phyloP scores from a whole-genome alignment of 2,888 invertebrate genomes.

The Eupithecia subfuscata region DNA sequence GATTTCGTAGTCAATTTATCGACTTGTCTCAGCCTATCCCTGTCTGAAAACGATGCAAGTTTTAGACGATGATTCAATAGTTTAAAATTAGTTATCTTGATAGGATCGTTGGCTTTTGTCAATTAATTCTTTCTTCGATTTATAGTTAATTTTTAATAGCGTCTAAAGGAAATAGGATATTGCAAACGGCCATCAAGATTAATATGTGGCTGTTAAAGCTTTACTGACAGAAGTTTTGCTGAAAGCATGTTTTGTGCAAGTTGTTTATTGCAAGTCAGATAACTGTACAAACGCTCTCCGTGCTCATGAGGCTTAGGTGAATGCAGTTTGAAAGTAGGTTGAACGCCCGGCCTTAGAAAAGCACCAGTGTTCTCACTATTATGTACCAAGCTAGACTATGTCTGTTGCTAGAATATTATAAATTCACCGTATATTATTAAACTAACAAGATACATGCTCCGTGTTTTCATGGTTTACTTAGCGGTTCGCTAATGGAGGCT shows the following conservation, averaged over 20 bases:
- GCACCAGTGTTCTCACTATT: conserved; percentile 48
- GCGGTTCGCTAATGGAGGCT: conserved; percentile 53
- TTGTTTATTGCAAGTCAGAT: conserved; percentile 39
- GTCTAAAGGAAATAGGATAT: conserved; percentile 48
- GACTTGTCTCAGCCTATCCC: conserved; percentile 63
- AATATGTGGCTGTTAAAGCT: conserved; percentile 30
- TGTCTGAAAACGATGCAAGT: conserved; percentile 61
- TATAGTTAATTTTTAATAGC: conserved; percentile 44
- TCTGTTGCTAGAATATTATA: not conserved
- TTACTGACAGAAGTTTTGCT: conserved; percentile 24
- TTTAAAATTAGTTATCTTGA: conserved; percentile 32
- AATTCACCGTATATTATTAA: conserved; percentile 18
- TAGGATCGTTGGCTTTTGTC: conserved; percentile 46
- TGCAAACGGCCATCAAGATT: conserved; percentile 26
- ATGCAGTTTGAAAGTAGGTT: conserved; percentile 61
- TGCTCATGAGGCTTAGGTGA: conserved; percentile 49
- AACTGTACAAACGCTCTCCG: conserved; percentile 46
- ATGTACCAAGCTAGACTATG: conserved; percentile 20
- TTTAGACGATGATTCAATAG: conserved; percentile 66
- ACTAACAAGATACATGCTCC: conserved; percentile 31
- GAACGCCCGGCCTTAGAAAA: conserved; percentile 56
- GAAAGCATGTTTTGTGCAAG: conserved; percentile 31
- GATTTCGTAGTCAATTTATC: conserved; percentile 68
- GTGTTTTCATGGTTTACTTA: conserved; percentile 42
- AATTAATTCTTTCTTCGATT: conserved; percentile 51